Percentiles rank a stretch among this genome's conserved stretches.
phyloP scores from a whole-genome alignment of 2,888 invertebrate species.

The Dryomyza anilis region DNA sequence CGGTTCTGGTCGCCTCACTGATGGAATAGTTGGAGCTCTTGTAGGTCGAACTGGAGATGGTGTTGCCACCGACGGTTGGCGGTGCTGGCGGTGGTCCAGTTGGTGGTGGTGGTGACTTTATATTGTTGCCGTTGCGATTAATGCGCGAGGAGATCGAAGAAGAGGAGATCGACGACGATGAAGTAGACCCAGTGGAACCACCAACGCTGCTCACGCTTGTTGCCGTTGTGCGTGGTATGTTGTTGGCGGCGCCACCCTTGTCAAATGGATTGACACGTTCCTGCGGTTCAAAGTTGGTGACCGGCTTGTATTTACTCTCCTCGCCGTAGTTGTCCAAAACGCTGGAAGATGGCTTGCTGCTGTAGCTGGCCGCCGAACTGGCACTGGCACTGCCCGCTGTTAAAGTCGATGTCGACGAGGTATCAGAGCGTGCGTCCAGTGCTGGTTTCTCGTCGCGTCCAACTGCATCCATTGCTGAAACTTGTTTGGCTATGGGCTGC shows the following conservation, averaged over 20 bases:
- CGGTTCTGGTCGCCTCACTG: constrained; percentile 44
- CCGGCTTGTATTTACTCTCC: constrained; percentile 52
- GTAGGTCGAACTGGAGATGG: constrained; percentile 13
- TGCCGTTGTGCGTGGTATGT: constrained; percentile 33
- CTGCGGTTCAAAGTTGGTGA: constrained; percentile 59
- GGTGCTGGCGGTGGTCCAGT: constrained; percentile 51
- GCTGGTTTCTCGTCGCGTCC: constrained; percentile 22
- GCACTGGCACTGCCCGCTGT: constrained; percentile 43
- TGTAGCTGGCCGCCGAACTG: constrained; percentile 32
- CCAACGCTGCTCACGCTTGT: constrained; percentile 40
- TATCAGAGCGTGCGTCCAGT: constrained; percentile 39
- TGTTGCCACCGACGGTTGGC: constrained; percentile 33
- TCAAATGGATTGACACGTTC: constrained; percentile 61
- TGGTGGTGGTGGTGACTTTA: constrained; percentile 53
- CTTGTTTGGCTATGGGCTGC: constrained; percentile 45
- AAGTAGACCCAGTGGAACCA: constrained; percentile 45
- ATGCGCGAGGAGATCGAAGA: constrained; percentile 55
- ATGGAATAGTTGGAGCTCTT: constrained; percentile 48
- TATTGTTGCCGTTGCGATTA: constrained; percentile 51
- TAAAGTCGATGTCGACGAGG: constrained; percentile 39
- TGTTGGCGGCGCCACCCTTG: constrained; percentile 47
- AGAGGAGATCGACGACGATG: constrained; percentile 52
- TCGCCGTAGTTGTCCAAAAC: constrained; percentile 54
- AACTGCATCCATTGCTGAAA: constrained; percentile 27
- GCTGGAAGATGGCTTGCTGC: constrained; percentile 52